phyloP scores from a whole-genome alignment of 2,797 vertebrate species.

The Cirrhinus molitorella region DNA sequence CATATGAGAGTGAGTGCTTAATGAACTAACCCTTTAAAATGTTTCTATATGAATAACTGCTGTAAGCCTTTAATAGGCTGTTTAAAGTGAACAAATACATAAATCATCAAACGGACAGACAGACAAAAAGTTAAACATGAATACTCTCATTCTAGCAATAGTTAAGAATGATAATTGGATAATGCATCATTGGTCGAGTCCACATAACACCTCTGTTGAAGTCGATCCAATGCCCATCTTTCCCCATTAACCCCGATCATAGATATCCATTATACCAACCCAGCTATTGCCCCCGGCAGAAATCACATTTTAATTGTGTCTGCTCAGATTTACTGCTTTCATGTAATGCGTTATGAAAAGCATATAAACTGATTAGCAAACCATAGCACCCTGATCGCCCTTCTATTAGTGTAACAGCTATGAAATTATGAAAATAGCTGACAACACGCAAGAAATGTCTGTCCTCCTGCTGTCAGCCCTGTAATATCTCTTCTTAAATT shows the following conservation, averaged over 20 bases:
- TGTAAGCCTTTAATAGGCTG: not conserved
- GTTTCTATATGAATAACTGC: not conserved
- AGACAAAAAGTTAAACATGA: too few species aligned
- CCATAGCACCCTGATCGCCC: constrained; percentile 42
- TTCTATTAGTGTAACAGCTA: constrained; percentile 51
- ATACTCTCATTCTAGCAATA: not conserved
- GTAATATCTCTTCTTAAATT: constrained; percentile 60
- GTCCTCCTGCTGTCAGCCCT: constrained; percentile 40
- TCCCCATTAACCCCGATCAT: constrained; percentile 64
- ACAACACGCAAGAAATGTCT: constrained; percentile 49
- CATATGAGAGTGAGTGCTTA: too few species aligned
- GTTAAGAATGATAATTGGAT: constrained; percentile 16
- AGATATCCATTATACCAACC: constrained; percentile 46
- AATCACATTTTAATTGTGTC: constrained; percentile 64
- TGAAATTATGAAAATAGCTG: constrained; percentile 53
- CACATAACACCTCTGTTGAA: constrained; percentile 51
- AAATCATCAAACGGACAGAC: too few species aligned
- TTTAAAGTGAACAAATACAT: too few species aligned
- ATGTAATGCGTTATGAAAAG: constrained; percentile 62
- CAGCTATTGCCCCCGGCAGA: constrained; percentile 49
- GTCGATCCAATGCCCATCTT: constrained; percentile 60
- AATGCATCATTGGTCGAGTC: constrained; percentile 30
- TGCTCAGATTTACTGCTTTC: constrained; percentile 64
- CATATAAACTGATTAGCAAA: constrained; percentile 66
- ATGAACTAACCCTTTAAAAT: too few species aligned